Evolutionary conservation across 1,140 invertebrate genomes (phyloP).

Genomic region (Drosophila ficusphila): DNA sequence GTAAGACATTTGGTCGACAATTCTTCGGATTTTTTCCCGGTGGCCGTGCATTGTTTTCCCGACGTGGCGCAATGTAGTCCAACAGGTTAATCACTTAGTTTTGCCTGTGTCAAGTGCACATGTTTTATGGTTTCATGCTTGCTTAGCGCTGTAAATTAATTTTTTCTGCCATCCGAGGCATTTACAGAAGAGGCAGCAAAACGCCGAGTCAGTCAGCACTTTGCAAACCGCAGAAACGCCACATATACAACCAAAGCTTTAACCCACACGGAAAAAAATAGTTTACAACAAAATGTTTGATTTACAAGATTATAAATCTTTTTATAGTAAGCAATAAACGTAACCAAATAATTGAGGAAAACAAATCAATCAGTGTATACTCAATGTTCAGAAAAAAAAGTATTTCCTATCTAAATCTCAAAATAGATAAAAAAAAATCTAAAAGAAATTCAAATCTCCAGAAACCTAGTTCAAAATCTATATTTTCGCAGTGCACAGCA

Average conservation of each 20-base stretch:
- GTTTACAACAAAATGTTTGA: neutral
- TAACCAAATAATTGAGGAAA: too few species aligned
- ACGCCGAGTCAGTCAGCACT: slow-evolving; percentile 29
- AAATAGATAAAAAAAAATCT: too few species aligned
- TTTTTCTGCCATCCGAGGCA: slow-evolving; percentile 47
- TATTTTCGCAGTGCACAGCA: neutral
- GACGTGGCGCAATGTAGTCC: slow-evolving; percentile 17
- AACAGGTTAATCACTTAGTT: slow-evolving; percentile 66
- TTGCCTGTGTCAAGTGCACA: slow-evolving; percentile 52
- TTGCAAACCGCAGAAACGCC: slow-evolving; percentile 25
- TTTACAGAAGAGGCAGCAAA: slow-evolving; percentile 31
- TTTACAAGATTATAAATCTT: too few species aligned
- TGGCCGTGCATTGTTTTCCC: slow-evolving; percentile 11
- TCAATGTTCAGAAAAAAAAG: too few species aligned
- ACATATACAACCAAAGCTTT: slow-evolving; percentile 23
- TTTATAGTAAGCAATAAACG: too few species aligned
- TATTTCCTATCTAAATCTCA: too few species aligned
- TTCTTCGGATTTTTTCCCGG: slow-evolving; percentile 7
- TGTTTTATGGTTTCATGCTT: slow-evolving; percentile 59
- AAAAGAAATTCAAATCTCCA: too few species aligned
- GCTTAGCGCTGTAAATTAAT: slow-evolving; percentile 62
- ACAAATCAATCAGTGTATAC: too few species aligned
- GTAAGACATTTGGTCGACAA: slow-evolving; percentile 4
- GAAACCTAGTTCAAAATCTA: neutral
- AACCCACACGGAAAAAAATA: slow-evolving; percentile 21